Conservation (phyloP, 2,113 vertebrate species). For the Cochlearius cochlearius region DNA sequence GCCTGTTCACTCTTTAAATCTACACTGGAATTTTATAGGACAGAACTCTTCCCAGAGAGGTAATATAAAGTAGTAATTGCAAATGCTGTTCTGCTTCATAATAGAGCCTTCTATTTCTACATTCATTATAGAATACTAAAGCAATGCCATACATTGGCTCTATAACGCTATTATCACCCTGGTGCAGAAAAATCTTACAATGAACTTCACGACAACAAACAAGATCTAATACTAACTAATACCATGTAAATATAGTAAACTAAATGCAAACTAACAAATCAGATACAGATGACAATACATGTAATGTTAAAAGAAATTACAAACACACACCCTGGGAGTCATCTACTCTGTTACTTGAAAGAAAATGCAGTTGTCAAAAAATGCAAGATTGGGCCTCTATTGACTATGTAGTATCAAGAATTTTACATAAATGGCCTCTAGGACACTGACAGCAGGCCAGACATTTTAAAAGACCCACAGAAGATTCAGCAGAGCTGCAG, state of each 20-base stretch:
- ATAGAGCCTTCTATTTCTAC: background rate
- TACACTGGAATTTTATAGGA: slow-evolving; percentile 43
- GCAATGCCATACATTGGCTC: background rate
- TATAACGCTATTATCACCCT: background rate
- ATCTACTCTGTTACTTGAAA: background rate
- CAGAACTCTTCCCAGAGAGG: slow-evolving; percentile 19
- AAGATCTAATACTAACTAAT: background rate
- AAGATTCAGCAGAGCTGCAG: background rate
- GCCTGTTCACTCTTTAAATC: slow-evolving; percentile 33
- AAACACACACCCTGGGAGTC: background rate
- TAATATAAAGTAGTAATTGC: slow-evolving; percentile 28
- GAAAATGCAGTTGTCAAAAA: background rate
- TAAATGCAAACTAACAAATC: background rate
- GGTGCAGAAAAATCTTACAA: background rate
- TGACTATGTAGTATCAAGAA: background rate
- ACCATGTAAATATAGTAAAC: background rate
- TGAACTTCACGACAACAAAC: background rate
- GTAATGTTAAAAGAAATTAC: background rate
- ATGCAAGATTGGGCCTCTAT: background rate
- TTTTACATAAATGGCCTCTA: background rate
- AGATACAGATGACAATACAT: background rate
- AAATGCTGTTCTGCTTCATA: slow-evolving; percentile 9
- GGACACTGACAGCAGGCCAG: background rate
- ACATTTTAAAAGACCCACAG: background rate
- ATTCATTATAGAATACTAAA: slow-evolving; percentile 10